phyloP scores from a whole-genome alignment of 1,140 invertebrate species.

The Acyrthosiphon pisum region DNA sequence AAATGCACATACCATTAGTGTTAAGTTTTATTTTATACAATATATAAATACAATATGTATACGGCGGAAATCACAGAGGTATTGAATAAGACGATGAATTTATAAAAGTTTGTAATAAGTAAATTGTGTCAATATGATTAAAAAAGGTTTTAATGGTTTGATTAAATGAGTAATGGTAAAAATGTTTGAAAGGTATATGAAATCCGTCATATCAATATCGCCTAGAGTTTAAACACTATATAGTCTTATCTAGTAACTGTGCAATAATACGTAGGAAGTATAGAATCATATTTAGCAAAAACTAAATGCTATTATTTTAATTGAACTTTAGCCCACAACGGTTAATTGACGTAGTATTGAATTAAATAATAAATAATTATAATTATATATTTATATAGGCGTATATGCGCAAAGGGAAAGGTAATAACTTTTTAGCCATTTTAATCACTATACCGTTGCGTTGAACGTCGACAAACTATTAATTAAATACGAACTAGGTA shows the following conservation, averaged over 20 bases:
- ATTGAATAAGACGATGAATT: not conserved
- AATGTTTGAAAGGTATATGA: not conserved
- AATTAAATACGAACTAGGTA: not conserved
- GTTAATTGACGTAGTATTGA: not conserved
- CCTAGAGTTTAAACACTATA: no score
- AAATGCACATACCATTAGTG: not conserved
- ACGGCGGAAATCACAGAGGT: not conserved
- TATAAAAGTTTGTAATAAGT: not conserved
- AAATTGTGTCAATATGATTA: no score
- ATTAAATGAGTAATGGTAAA: not conserved
- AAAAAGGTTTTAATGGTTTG: not conserved
- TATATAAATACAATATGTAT: not conserved
- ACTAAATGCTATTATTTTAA: not conserved
- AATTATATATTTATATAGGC: no score
- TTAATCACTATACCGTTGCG: not conserved
- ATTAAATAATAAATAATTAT: no score
- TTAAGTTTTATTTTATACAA: not conserved
- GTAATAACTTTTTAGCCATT: not conserved
- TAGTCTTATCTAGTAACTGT: not conserved
- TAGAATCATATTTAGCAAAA: not conserved
- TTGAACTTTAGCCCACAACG: not conserved
- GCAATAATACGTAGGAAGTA: not conserved
- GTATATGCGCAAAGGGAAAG: not conserved
- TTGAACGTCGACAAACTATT: not conserved
- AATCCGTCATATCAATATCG: not conserved